Evolutionary conservation across 2,888 invertebrate species (phyloP).

Genomic region (Drosophila kambysellisi): DNA sequence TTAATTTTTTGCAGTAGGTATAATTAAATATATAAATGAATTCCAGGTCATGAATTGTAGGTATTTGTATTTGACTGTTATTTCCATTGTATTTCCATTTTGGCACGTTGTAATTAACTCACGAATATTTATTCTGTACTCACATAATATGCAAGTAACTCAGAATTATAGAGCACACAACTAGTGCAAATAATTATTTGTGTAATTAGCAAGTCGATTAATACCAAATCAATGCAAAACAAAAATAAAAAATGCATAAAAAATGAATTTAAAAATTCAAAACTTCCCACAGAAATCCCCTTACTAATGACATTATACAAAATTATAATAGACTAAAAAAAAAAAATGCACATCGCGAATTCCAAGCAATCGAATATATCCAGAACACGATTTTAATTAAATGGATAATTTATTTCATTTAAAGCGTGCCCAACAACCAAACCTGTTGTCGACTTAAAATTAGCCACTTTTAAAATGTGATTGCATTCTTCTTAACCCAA

Average conservation of each 20-base stretch:
- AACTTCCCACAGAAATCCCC: neutral
- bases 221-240: slow-evolving; percentile 54
- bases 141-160: neutral
- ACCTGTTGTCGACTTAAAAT: slow-evolving; percentile 62
- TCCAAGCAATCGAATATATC: neutral
- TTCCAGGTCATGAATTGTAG: slow-evolving; percentile 4
- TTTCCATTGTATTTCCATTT: slow-evolving; percentile 64
- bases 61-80: slow-evolving; percentile 35
- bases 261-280: neutral
- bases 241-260: slow-evolving; percentile 1
- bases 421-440: slow-evolving; percentile 27
- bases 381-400: slow-evolving; percentile 4
- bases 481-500: slow-evolving; percentile 48
- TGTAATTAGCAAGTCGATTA: slow-evolving; percentile 45
- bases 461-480: slow-evolving; percentile 40
- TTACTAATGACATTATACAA: neutral
- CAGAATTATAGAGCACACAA: slow-evolving; percentile 42
- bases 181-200: slow-evolving; percentile 46
- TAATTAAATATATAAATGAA: neutral
- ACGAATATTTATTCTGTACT: slow-evolving; percentile 22
- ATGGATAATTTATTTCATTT: slow-evolving; percentile 6
- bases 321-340: neutral
- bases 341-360: neutral
- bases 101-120: slow-evolving; percentile 71
- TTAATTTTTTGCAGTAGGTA: slow-evolving; percentile 2